phyloP scores from a whole-genome alignment of 2,888 invertebrate species.

The Asteroscopus sphinx region DNA sequence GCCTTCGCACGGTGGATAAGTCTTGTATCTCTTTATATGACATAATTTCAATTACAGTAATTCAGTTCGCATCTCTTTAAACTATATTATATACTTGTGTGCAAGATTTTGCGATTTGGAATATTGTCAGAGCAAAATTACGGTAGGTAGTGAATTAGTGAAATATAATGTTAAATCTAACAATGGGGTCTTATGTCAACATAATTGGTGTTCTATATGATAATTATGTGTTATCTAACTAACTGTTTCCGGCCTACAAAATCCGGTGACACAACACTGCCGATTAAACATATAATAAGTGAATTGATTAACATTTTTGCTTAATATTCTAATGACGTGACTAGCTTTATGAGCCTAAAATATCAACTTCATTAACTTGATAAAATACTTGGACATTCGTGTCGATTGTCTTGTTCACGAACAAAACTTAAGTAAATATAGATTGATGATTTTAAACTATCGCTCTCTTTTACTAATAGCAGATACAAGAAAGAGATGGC shows the following conservation, averaged over 20 bases:
- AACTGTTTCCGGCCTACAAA: constrained; percentile 44
- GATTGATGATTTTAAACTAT: no score
- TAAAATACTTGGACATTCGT: constrained; percentile 20
- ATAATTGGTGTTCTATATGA: constrained; percentile 22
- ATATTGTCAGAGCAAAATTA: constrained; percentile 37
- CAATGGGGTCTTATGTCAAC: constrained; percentile 14
- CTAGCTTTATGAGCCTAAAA: constrained; percentile 17
- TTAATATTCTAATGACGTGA: constrained; percentile 31
- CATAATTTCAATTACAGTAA: constrained; percentile 60
- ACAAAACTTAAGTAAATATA: no score
- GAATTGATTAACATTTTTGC: constrained; percentile 20
- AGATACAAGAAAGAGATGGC: no score
- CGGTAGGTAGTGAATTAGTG: constrained; percentile 30
- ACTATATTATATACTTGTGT: constrained; percentile 57
- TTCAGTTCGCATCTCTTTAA: constrained; percentile 51
- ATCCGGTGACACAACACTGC: constrained; percentile 26
- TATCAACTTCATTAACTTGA: constrained; percentile 24
- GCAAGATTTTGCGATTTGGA: constrained; percentile 44
- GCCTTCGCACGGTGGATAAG: constrained; percentile 81
- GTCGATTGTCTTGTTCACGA: no score
- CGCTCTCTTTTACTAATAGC: no score
- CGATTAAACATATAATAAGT: constrained; percentile 7
- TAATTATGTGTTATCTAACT: constrained; percentile 24
- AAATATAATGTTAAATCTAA: constrained; percentile 19
- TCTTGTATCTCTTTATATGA: constrained; percentile 85